Evolutionary conservation across 2,888 invertebrate genomes (phyloP).

Genomic region (Trissolcus japonicus): DNA sequence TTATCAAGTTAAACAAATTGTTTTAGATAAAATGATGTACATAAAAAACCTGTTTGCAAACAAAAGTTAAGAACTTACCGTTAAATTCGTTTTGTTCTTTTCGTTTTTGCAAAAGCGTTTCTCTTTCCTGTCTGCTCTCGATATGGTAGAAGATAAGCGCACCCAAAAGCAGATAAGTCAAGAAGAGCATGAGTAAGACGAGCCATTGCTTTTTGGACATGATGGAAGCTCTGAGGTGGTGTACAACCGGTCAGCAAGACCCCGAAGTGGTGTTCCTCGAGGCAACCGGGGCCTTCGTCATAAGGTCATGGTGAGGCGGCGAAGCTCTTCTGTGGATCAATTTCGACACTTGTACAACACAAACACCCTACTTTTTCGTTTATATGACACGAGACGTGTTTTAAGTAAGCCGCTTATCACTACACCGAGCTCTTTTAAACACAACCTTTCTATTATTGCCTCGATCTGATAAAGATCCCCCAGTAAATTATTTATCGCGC

Average conservation of each 20-base stretch:
- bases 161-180: constrained; percentile 87
- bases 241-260: constrained; percentile 12
- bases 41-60: too few species aligned
- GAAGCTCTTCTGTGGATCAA: constrained; percentile 40
- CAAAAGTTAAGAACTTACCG: constrained; percentile 75
- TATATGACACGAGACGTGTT: constrained; percentile 40
- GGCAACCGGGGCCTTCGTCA: constrained; percentile 60
- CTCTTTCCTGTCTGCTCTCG: constrained; percentile 84
- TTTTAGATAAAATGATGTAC: too few species aligned
- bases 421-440: constrained; percentile 54
- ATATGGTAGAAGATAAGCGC: constrained; percentile 91
- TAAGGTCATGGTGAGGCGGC: constrained; percentile 57
- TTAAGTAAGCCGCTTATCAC: constrained; percentile 55
- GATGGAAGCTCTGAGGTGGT: constrained; percentile 59
- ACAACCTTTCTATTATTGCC: constrained; percentile 54
- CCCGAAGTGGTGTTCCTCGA: constrained; percentile 50
- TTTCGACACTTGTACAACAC: constrained; percentile 36
- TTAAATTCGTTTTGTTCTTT: constrained; percentile 83
- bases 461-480: constrained; percentile 54
- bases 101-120: constrained; percentile 79
- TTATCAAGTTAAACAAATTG: too few species aligned
- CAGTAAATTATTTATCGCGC: constrained; percentile 46
- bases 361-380: constrained; percentile 11
- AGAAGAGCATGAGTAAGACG: constrained; percentile 84
- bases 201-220: constrained; percentile 90